These are phyloP conservation scores for Sebastes reedi DNA, from an alignment of 2,797 vertebrate genomes.

Conservation along the genomic window DNA sequence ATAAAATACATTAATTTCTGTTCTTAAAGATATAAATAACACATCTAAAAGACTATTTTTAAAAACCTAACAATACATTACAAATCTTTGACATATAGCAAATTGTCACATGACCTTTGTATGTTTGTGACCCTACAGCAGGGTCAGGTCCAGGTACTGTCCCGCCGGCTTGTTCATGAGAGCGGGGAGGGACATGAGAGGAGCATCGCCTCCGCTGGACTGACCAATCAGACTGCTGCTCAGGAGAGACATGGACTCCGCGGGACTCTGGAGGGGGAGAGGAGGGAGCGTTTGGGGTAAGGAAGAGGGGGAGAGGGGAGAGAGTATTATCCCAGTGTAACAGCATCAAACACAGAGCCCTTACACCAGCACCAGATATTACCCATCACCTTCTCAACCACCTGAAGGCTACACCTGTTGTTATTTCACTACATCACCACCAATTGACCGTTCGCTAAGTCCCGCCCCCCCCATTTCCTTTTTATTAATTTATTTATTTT, in stretches of 20 bases:
- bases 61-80: slow-evolving; percentile 64
- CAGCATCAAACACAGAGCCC: neutral
- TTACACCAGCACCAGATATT: slow-evolving; percentile 56
- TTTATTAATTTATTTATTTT: too few species aligned
- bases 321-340: neutral
- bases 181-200: slow-evolving; percentile 75
- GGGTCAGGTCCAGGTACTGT: slow-evolving; percentile 76
- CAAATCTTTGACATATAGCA: slow-evolving; percentile 53
- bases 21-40: slow-evolving; percentile 83
- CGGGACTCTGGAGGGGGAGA: slow-evolving; percentile 68
- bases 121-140: slow-evolving; percentile 71
- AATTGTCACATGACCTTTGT: slow-evolving; percentile 56
- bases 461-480: neutral
- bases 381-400: slow-evolving; percentile 62
- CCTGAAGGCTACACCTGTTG: slow-evolving; percentile 18
- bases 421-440: slow-evolving; percentile 24
- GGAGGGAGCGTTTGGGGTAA: neutral
- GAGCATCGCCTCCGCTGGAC: slow-evolving; percentile 71
- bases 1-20: slow-evolving; percentile 83
- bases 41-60: slow-evolving; percentile 70
- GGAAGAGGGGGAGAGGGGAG: slow-evolving; percentile 2
- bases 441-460: slow-evolving; percentile 25
- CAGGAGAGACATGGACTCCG: slow-evolving; percentile 75
- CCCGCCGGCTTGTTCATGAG: slow-evolving; percentile 78
- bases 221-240: slow-evolving; percentile 75